Conservation (phyloP, 2,797 vertebrate genomes). For the Clarias pachynema region DNA sequence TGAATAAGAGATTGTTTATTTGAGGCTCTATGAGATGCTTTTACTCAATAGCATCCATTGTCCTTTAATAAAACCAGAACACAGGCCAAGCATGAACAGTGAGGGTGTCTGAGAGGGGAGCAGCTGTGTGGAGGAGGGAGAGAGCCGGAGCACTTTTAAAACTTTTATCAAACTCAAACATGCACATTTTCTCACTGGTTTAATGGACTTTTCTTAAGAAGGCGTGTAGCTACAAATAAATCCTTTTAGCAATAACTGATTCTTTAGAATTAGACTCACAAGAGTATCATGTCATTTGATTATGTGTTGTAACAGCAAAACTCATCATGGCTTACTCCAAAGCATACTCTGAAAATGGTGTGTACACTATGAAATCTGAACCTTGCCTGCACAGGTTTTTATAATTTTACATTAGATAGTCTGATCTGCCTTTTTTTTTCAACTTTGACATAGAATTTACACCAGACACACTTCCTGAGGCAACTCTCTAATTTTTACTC, state of each 20-base stretch:
- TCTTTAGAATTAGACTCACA: not conserved
- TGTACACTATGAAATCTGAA: too few relatives aligned
- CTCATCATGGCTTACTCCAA: too few relatives aligned
- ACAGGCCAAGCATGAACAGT: not conserved
- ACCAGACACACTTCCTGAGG: too few relatives aligned
- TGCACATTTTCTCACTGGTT: slow-evolving; percentile 15
- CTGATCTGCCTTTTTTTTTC: too few relatives aligned
- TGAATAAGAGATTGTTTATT: slow-evolving; percentile 50
- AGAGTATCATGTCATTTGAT: not conserved
- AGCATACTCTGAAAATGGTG: too few relatives aligned
- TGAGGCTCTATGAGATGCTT: slow-evolving; percentile 34
- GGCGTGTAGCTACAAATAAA: not conserved
- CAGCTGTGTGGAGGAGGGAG: slow-evolving; percentile 33
- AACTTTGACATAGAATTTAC: too few relatives aligned
- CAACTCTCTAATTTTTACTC: too few relatives aligned
- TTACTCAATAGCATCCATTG: slow-evolving; percentile 54
- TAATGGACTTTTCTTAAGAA: not conserved
- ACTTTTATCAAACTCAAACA: slow-evolving; percentile 21
- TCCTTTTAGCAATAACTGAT: not conserved
- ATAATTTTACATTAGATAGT: too few relatives aligned
- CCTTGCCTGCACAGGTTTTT: too few relatives aligned
- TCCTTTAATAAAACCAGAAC: slow-evolving; percentile 46
- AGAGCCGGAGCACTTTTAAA: not conserved
- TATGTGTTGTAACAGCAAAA: not conserved
- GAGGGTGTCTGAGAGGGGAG: not conserved